A percentile compares a stretch with the other conserved stretches of the same genome.
These are phyloP conservation scores for Suncus etruscus DNA, from an alignment of 2,113 vertebrate genomes.

Conservation along the genomic window DNA sequence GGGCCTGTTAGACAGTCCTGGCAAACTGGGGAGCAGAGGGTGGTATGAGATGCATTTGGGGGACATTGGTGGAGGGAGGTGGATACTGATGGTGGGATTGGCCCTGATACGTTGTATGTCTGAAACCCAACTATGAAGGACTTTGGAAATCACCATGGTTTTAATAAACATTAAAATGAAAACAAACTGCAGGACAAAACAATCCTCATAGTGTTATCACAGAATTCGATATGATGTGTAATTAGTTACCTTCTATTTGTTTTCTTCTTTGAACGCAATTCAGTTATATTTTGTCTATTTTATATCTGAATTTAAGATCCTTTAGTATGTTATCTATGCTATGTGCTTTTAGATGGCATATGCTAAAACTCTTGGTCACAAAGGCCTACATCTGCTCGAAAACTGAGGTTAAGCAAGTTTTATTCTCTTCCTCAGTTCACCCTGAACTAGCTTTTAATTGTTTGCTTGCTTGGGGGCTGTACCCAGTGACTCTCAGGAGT, in stretches of 20 bases:
- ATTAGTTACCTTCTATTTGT: background rate
- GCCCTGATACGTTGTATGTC: too few relatives aligned
- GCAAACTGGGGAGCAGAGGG: too few relatives aligned
- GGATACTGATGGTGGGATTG: too few relatives aligned
- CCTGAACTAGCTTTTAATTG: background rate
- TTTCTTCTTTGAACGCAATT: background rate
- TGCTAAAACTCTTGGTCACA: background rate
- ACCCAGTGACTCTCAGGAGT: too few relatives aligned
- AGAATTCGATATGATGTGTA: background rate
- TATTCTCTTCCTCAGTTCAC: background rate
- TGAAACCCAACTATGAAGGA: too few relatives aligned
- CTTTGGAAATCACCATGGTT: too few relatives aligned
- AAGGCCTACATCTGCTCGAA: background rate
- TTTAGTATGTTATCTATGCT: background rate
- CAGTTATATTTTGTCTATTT: constrained; percentile 21
- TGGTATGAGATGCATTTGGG: too few relatives aligned
- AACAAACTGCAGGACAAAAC: background rate
- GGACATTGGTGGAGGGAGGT: too few relatives aligned
- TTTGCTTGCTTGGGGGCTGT: too few relatives aligned
- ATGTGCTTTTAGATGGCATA: background rate
- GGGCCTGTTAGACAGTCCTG: too few relatives aligned
- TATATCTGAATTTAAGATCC: constrained; percentile 35
- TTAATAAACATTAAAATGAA: too few relatives aligned
- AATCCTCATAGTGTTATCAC: background rate
- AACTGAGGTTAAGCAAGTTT: constrained; percentile 14